A percentile compares a stretch with the other conserved stretches of the same genome.
Conservation (phyloP, 1,140 invertebrate genomes). For the Orchesella cincta region DNA sequence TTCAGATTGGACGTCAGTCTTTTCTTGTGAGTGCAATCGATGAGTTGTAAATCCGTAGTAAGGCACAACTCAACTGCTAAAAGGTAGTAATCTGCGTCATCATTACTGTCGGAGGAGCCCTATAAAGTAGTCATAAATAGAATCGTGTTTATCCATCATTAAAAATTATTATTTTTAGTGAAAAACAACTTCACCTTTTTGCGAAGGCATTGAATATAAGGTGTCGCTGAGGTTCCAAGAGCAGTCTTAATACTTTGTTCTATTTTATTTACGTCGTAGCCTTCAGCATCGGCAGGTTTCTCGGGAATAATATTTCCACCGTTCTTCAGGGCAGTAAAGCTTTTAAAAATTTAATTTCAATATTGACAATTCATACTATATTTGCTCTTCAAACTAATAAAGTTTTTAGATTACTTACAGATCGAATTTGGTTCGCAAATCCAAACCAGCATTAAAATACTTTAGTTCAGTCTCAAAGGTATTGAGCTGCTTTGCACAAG, state of each 20-base stretch:
- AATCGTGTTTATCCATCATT: neutral
- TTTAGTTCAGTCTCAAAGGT: slow-evolving; percentile 42
- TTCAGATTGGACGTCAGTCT: neutral
- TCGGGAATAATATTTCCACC: slow-evolving; percentile 39
- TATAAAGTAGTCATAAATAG: neutral
- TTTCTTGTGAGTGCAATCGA: slow-evolving; percentile 28
- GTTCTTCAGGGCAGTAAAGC: slow-evolving; percentile 45
- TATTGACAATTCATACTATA: neutral
- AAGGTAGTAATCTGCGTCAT: slow-evolving; percentile 30
- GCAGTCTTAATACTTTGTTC: slow-evolving; percentile 28
- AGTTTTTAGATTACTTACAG: slow-evolving; percentile 39
- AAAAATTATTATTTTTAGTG: neutral
- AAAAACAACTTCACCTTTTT: slow-evolving; percentile 36
- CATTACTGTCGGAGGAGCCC: neutral
- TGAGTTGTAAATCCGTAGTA: slow-evolving; percentile 32
- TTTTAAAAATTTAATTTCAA: slow-evolving; percentile 31
- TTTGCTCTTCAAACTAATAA: slow-evolving; percentile 8
- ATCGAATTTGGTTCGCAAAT: slow-evolving; percentile 45
- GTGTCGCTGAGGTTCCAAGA: slow-evolving; percentile 22
- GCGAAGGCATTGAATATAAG: slow-evolving; percentile 44
- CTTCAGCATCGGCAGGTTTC: neutral
- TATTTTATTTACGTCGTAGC: slow-evolving; percentile 39
- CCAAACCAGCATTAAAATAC: slow-evolving; percentile 44
- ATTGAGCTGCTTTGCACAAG: slow-evolving; percentile 43
- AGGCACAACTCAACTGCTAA: slow-evolving; percentile 48